Evolutionary conservation across 1,140 invertebrate species (phyloP), one percentile per base, ranked within the genome.

Genomic region (Epicauta chinensis): DNA sequence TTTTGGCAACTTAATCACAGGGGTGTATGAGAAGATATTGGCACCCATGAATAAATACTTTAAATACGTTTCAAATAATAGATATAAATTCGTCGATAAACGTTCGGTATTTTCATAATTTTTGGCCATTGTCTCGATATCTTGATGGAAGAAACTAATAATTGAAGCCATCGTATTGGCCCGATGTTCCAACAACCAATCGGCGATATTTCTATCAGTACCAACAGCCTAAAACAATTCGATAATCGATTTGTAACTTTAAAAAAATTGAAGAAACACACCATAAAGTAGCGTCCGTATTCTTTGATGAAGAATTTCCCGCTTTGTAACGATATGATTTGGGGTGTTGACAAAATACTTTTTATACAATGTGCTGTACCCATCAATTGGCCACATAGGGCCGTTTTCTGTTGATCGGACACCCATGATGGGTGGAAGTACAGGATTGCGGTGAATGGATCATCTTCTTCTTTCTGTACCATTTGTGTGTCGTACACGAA

Each of bases 341-440:
- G 75, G 0, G 88, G 87, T 45, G 80, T 76, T 2, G 80, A 79
- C 72, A 93, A 89, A 11, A 83, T 75, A 2, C 80, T 79, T 49
- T 81, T 79, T 51, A 89, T 73, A 67, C 89, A 92, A 58, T 87
- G 82, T 55, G 83, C 78, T 12, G 88, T 80, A 16, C 90, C 87
- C 76, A 92, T 88, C 15, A 92, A 70, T 72, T 92, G 86, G 42
- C 86, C 85, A 66, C 86, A 89, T 0, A 91, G 68, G 12, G 86
- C 84, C 54, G 88, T 77, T 62, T 85, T 80, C 66, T 90, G 86
- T 3, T 84, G 81, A 51, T 86, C 84, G 1, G 84, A 88, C 7
- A 91, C 88, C 86, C 89, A 91, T 29, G 81, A 79, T 2, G 89
- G 89, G 72, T 91, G 85, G 70, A 91, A 93, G 65, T 91, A 93